Base-by-base conservation (phyloP, 2,113 vertebrate genomes). In the Ammospiza nelsoni region DNA sequence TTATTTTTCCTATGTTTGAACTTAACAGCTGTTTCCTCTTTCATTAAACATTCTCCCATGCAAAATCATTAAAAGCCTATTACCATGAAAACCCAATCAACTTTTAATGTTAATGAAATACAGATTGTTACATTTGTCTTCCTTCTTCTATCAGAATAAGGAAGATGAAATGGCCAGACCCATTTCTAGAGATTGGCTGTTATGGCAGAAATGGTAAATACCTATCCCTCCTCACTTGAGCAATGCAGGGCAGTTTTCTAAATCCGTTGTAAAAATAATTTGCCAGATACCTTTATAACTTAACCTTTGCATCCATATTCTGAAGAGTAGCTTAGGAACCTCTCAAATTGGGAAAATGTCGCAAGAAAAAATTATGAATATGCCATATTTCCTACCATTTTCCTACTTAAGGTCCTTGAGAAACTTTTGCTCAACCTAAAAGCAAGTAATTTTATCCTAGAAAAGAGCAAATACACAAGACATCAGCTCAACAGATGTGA, bases 1-100 rank as follows among this genome's bases (percentile, higher is more conserved):
- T 71, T 87, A 68, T 68, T 92, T 93, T 94, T 63, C 58, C 37
- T 76, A 5, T 75, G 68, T 63, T 91, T 90, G 54, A 94, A 89
- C 20, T 55, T 93, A 91, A 63, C 57, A 76, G 52, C 58, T 84
- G 33, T 67, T 92, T n/a, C 49, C 8, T 91, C 22, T 72, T 87
- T 68, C 84, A 84, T 91, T 89, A 68, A 75, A 87, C 22, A 68
- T 91, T 95, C 23, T 78, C 57, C 68, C 35, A 33, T 67, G 39
- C 6, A 76, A 91, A 84, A 82, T 85, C 57, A 68, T 85, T 82
- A 89, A 76, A 75, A 79, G 29, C 27, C 33, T 82, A 61, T 65
- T 91, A 85, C 84, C 48, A 58, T 72, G 35, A 91, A 89, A 89
- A 91, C 51, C 35, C n/a, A 87, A 55, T 12, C n/a, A 55, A 59